A percentile compares a stretch with the other conserved stretches of the same genome.
Conservation (phyloP, 2,113 vertebrate genomes). For the Girardinichthys multiradiatus region DNA sequence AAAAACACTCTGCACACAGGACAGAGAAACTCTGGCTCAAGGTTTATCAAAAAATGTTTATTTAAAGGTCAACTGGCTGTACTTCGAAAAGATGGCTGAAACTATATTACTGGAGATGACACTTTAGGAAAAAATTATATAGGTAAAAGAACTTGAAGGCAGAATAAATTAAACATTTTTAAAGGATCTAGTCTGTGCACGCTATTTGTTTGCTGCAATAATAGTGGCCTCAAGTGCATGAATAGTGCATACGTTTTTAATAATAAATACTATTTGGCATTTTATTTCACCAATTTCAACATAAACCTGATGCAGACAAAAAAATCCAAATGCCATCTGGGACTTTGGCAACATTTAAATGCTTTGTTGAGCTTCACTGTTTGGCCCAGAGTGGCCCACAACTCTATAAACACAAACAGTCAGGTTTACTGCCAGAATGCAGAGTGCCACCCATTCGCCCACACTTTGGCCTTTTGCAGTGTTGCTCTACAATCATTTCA, state of each 20-base stretch:
- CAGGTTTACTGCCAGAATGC: conserved; percentile 39
- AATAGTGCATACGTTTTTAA: neutral
- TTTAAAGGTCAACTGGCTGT: neutral
- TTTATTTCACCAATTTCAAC: neutral
- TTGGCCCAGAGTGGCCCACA: conserved; percentile 32
- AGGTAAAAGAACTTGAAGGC: neutral
- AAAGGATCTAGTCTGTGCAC: neutral
- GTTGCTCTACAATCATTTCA: conserved; percentile 34
- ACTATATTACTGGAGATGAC: neutral
- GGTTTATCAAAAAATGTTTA: neutral
- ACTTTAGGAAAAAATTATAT: neutral
- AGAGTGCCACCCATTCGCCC: conserved; percentile 44
- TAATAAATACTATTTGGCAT: neutral
- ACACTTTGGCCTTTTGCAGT: conserved; percentile 52
- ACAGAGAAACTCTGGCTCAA: neutral
- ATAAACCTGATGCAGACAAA: neutral
- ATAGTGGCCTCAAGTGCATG: neutral
- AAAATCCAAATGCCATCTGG: conserved; percentile 21
- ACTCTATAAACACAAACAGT: conserved; percentile 59
- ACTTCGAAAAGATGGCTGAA: neutral
- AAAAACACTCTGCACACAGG: neutral
- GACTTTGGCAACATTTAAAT: conserved; percentile 38
- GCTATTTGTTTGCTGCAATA: neutral
- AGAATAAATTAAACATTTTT: neutral
- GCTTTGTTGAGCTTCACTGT: conserved; percentile 44